Evolutionary conservation across 2,113 vertebrate genomes (phyloP).

Genomic region (Halcyon senegalensis): DNA sequence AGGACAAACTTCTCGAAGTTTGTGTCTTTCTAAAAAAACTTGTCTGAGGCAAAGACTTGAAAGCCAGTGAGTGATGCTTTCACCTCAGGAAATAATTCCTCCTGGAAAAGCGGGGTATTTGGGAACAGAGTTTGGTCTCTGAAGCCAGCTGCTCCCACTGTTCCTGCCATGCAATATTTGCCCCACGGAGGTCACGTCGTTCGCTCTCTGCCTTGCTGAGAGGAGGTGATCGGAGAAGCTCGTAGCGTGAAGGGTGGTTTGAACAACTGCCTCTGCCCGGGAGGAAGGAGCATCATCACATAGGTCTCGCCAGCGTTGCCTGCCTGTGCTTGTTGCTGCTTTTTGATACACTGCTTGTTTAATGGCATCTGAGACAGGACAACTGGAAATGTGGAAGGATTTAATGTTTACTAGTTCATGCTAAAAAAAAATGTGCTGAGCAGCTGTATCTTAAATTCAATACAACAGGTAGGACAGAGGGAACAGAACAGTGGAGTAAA

Average conservation of each 20-base stretch:
- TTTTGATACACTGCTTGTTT: accelerated
- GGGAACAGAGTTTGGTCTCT: neutral
- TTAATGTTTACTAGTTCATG: slow-evolving; percentile 31
- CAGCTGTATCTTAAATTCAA: slow-evolving; percentile 24
- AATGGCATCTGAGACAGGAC: neutral
- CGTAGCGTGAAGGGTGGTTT: accelerated
- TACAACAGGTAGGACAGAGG: neutral
- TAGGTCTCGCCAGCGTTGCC: accelerated
- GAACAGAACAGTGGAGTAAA: slow-evolving; percentile 54
- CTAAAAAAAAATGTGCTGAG: slow-evolving; percentile 13
- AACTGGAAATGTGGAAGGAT: neutral
- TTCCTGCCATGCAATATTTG: accelerated
- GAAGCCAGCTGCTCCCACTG: neutral
- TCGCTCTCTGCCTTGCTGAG: accelerated
- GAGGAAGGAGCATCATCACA: accelerated
- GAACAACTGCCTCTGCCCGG: neutral
- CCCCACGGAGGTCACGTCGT: accelerated
- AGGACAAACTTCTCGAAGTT: neutral
- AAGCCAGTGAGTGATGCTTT: neutral
- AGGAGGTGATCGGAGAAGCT: accelerated
- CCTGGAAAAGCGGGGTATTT: neutral
- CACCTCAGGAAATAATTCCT: neutral
- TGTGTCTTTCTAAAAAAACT: neutral
- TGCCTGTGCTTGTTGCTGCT: neutral
- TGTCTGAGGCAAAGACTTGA: neutral